These are phyloP conservation scores for Cyprinodon variegatus DNA, from an alignment of 2,113 vertebrate genomes.

Conservation along the genomic window DNA sequence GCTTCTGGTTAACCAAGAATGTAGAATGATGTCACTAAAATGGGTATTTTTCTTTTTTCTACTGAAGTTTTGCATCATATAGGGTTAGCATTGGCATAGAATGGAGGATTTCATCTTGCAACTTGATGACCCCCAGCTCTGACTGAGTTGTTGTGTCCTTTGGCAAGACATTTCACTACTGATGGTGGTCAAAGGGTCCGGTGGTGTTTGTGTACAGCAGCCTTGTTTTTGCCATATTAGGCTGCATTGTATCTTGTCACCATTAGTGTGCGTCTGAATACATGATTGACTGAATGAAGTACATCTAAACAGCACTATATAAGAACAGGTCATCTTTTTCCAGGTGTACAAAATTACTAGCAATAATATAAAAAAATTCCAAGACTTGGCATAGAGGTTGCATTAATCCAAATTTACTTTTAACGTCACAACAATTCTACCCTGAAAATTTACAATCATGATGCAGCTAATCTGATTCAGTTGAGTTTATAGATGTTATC, in stretches of 20 bases:
- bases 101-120: too few species aligned
- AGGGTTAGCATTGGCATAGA: not conserved
- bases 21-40: slow-evolving; percentile 16
- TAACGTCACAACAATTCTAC: not conserved
- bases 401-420: not conserved
- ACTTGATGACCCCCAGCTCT: too few species aligned
- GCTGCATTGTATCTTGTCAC: too few species aligned
- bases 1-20: slow-evolving; percentile 22
- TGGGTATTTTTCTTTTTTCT: not conserved
- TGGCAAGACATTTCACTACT: too few species aligned
- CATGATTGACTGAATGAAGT: too few species aligned
- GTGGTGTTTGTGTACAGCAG: too few species aligned
- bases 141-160: too few species aligned
- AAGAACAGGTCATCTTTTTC: not conserved
- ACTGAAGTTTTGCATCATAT: not conserved
- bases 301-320: too few species aligned
- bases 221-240: too few species aligned
- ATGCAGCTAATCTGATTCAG: slow-evolving; percentile 5
- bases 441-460: not conserved
- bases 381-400: slow-evolving; percentile 8
- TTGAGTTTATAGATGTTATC: slow-evolving; percentile 10
- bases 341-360: not conserved
- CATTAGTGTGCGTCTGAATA: too few species aligned
- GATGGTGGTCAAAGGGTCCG: too few species aligned
- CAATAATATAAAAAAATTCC: not conserved